Percentiles rank a stretch among this genome's conserved stretches.
phyloP scores from a whole-genome alignment of 2,888 invertebrate genomes.

The Apoda limacodes region DNA sequence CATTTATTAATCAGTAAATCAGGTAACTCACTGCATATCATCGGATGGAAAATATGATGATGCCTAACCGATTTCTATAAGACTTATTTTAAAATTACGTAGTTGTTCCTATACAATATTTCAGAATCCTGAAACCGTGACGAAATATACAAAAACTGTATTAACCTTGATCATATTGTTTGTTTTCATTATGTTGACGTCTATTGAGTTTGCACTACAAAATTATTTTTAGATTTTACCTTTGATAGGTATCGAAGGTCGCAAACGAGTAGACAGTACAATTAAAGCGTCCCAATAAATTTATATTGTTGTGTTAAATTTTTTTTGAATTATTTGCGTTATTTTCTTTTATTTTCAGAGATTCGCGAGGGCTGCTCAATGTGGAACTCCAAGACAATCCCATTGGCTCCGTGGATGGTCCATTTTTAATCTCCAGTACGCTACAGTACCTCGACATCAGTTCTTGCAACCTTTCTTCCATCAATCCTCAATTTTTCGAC shows the following conservation, averaged over 20 bases:
- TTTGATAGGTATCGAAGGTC: too few species aligned
- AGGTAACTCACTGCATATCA: too few species aligned
- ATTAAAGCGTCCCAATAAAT: too few species aligned
- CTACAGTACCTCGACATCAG: conserved; percentile 77
- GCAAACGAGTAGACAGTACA: too few species aligned
- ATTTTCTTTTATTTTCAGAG: conserved; percentile 53
- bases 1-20: too few species aligned
- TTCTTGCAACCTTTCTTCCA: conserved; percentile 68
- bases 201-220: neutral
- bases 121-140: too few species aligned
- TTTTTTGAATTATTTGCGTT: neutral
- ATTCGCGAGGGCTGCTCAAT: conserved; percentile 75
- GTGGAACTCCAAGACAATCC: conserved; percentile 79
- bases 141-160: conserved; percentile 12
- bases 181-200: neutral
- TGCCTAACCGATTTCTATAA: too few species aligned
- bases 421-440: conserved; percentile 74
- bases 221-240: neutral
- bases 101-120: too few species aligned
- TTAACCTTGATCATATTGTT: conserved; percentile 7
- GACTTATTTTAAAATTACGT: too few species aligned
- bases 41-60: too few species aligned
- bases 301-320: too few species aligned
- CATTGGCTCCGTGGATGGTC: conserved; percentile 70
- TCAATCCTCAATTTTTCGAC: conserved; percentile 74